Evolutionary conservation across 2,888 invertebrate species (phyloP).

Genomic region (Acrobasis repandana): DNA sequence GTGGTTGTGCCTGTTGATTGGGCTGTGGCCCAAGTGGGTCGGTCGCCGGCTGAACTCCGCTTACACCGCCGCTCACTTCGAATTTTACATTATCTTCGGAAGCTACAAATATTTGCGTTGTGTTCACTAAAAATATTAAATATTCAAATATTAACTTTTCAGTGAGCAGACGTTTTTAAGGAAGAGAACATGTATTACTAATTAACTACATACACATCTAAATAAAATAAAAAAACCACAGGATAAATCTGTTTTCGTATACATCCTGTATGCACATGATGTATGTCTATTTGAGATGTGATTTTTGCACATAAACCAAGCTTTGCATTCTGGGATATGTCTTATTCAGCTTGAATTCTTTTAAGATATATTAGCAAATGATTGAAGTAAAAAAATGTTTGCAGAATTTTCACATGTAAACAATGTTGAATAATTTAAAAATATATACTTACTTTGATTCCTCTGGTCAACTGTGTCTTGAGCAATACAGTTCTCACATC

Average conservation of each 20-base stretch:
- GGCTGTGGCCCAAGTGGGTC: slow-evolving; percentile 61
- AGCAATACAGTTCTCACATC: slow-evolving; percentile 84
- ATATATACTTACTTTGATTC: slow-evolving; percentile 60
- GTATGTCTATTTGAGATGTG: too few relatives aligned
- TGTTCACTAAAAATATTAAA: slow-evolving; percentile 54
- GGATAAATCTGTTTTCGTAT: too few relatives aligned
- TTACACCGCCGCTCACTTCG: slow-evolving; percentile 78
- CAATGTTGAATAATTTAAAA: neutral
- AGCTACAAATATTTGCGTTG: slow-evolving; percentile 85
- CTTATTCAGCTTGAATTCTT: too few relatives aligned
- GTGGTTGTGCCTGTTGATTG: slow-evolving; percentile 57
- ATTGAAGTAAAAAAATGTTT: too few relatives aligned
- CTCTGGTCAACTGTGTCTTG: slow-evolving; percentile 80
- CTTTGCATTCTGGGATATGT: too few relatives aligned
- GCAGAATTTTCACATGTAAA: neutral
- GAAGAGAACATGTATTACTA: too few relatives aligned
- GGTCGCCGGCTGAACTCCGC: slow-evolving; percentile 51
- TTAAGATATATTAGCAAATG: too few relatives aligned
- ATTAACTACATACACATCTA: slow-evolving; percentile 17
- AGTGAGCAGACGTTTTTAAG: too few relatives aligned
- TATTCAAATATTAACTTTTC: too few relatives aligned
- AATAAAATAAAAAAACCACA: slow-evolving; percentile 38
- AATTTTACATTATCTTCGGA: slow-evolving; percentile 85
- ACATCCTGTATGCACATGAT: too few relatives aligned
- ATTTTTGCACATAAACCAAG: too few relatives aligned